Evolutionary conservation across 2,888 invertebrate species (phyloP), one percentile per base, ranked within the genome.

Genomic region (Achlya flavicornis): DNA sequence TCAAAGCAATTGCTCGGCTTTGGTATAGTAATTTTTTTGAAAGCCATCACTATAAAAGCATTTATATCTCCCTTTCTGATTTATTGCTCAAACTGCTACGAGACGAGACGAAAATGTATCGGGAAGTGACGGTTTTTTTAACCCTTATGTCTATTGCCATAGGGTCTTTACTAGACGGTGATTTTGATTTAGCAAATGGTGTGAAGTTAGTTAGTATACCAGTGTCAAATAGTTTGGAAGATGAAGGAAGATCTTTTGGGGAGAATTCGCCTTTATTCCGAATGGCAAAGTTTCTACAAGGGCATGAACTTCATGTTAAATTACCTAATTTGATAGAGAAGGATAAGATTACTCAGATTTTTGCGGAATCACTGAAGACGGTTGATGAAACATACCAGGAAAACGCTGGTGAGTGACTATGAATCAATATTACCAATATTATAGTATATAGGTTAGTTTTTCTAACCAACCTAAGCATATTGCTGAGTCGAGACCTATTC

Each of bases 271-370:
- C 94, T 0, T 71, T 96, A 63, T 95, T 94, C 8, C 88, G 95
- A 11, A 88, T 97, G 76, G 94, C 96, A 16, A 95, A 94, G 75
- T 97, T 97, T 75, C 85, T 97, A 3, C 95, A 96, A 78, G 96
- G 94, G 3, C 96, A 97, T 71, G 97, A 97, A 80, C 82, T 97
- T 16, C 95, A 96, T 78, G 95, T 97, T 66, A 96, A 95, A 77
- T 86, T 97, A 63, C 95, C 96, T 0, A 96, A 95, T 79, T 85
- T 97, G 69, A 92, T 97, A 66, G 96, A 96, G 10, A 95, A 95
- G 72, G 95, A 95, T 26, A 95, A 95, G 69, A 88, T 96, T 65
- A 95, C 95, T 74, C 93, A 93, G 58, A 94, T 95, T 6, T 85
- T 96, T 0, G 86, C 92, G 26, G 94, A 94, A 65, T 92, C 94